Evolutionary conservation across 2,113 vertebrate genomes (phyloP).

Genomic region (Brachirus orientalis): DNA sequence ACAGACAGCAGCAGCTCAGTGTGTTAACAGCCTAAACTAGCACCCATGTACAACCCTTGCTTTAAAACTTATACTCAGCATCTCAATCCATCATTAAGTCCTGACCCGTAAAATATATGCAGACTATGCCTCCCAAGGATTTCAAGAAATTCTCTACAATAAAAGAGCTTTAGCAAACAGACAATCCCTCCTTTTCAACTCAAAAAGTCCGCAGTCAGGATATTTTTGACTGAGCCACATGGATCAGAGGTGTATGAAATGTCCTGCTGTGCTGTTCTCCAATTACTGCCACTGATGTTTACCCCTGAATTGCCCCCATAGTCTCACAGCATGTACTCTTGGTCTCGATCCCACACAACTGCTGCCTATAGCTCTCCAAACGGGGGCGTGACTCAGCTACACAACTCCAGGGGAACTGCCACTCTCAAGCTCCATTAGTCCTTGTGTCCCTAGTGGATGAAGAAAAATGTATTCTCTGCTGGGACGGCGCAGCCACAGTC

Average conservation of each 20-base stretch:
- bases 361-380: conserved; percentile 58
- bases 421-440: conserved; percentile 79
- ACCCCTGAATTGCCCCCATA: conserved; percentile 60
- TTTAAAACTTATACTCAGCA: neutral
- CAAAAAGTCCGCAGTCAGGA: conserved; percentile 37
- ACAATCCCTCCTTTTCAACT: conserved; percentile 20
- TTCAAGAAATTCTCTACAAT: conserved; percentile 8
- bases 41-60: neutral
- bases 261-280: conserved; percentile 66
- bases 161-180: conserved; percentile 19
- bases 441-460: conserved; percentile 63
- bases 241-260: conserved; percentile 61
- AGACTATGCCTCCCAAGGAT: conserved; percentile 3
- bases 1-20: conserved; percentile 36
- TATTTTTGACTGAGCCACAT: conserved; percentile 25
- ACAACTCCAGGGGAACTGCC: conserved; percentile 64
- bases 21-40: conserved; percentile 16
- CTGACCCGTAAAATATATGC: conserved; percentile 27
- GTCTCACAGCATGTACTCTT: conserved; percentile 58
- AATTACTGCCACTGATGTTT: conserved; percentile 74
- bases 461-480: conserved; percentile 72
- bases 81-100: neutral
- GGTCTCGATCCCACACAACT: conserved; percentile 40
- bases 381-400: conserved; percentile 65
- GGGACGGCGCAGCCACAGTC: conserved; percentile 49